Evolutionary conservation across 1,140 invertebrate genomes (phyloP).

Genomic region (Zophobas morio): DNA sequence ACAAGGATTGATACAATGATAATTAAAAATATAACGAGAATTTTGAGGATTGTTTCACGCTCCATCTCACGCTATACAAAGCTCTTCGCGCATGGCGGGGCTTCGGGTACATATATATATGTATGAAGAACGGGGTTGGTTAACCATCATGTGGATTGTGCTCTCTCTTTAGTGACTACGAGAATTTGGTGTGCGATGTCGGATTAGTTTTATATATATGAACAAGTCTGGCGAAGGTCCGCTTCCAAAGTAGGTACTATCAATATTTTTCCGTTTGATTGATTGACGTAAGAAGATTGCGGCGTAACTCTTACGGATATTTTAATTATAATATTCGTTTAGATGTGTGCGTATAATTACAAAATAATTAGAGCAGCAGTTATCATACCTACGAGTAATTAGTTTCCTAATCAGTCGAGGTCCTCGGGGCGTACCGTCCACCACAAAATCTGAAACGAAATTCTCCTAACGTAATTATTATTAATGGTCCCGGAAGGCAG

Average conservation of each 20-base stretch:
- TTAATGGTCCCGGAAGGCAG: too few species aligned
- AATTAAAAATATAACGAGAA: conserved; percentile 15
- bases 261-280: background rate
- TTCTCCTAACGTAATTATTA: too few species aligned
- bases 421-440: too few species aligned
- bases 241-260: conserved; percentile 7
- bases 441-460: too few species aligned
- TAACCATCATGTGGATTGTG: conserved; percentile 27
- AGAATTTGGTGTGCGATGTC: conserved; percentile 23
- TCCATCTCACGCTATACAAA: conserved; percentile 2
- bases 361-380: too few species aligned
- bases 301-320: too few species aligned
- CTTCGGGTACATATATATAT: conserved; percentile 4
- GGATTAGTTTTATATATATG: conserved; percentile 3
- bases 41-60: conserved; percentile 8
- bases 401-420: too few species aligned
- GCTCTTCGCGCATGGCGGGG: conserved; percentile 35
- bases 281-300: too few species aligned
- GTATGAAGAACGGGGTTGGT: conserved; percentile 18
- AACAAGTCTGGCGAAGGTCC: background rate
- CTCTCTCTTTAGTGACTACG: conserved; percentile 24
- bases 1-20: background rate
- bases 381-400: too few species aligned
- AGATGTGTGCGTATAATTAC: too few species aligned
- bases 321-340: too few species aligned